Evolutionary conservation across 2,797 vertebrate species (phyloP).

Genomic region (Carapus acus): DNA sequence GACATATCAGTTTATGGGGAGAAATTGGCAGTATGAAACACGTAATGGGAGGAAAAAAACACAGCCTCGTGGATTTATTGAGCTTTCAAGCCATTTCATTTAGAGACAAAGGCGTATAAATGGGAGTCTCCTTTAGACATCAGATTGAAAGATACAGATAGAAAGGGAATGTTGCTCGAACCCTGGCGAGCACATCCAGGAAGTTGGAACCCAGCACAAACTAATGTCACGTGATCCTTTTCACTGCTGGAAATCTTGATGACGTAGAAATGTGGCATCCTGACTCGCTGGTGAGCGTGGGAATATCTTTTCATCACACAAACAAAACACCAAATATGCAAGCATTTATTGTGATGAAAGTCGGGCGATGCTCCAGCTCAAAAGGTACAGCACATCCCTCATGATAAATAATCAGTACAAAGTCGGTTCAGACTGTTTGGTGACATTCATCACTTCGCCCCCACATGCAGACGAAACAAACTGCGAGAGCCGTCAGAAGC

Average conservation of each 20-base stretch:
- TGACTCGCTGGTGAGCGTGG: not conserved
- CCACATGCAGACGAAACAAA: not conserved
- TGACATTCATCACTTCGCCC: conserved; percentile 13
- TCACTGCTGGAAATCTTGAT: conserved; percentile 11
- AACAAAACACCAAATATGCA: not conserved
- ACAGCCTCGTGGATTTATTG: no score
- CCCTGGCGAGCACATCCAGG: no score
- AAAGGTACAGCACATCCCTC: not conserved
- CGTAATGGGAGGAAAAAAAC: no score
- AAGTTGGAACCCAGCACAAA: no score
- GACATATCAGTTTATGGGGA: no score
- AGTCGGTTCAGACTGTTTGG: conserved; percentile 3
- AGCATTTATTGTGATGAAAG: not conserved
- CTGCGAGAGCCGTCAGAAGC: conserved; percentile 26
- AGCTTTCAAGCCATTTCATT: no score
- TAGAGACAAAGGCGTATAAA: no score
- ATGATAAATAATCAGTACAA: not conserved
- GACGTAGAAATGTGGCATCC: not conserved
- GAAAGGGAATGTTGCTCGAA: no score
- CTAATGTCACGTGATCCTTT: conserved; percentile 40
- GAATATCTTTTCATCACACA: not conserved
- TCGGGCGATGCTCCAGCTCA: no score
- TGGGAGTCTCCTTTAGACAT: no score
- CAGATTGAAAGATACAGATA: no score
- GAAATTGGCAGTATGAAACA: no score